Evolutionary conservation across 2,113 vertebrate species (phyloP).

Genomic region (Coryphaenoides rupestris): DNA sequence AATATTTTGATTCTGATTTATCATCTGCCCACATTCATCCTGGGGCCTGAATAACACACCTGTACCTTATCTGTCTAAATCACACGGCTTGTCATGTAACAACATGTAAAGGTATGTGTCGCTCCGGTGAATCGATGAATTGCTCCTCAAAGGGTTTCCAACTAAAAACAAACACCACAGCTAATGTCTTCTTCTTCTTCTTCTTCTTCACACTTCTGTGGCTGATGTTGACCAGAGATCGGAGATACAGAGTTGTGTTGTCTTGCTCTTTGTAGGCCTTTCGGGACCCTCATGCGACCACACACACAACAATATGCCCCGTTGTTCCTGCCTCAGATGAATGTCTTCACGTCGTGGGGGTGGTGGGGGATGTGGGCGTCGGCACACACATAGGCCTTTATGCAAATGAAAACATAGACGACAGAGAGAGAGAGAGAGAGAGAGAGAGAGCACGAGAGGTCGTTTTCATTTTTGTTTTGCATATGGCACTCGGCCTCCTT

Average conservation of each 20-base stretch:
- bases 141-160: too few species aligned
- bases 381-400: conserved; percentile 40
- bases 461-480: too few species aligned
- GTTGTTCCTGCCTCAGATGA: conserved; percentile 60
- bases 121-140: too few species aligned
- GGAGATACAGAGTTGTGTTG: conserved; percentile 17
- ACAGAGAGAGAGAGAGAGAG: conserved; percentile 2
- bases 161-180: too few species aligned
- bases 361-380: conserved; percentile 54
- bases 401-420: conserved; percentile 43
- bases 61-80: too few species aligned
- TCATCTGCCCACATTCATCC: too few species aligned
- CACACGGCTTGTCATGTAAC: too few species aligned
- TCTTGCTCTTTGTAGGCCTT: conserved; percentile 28
- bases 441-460: too few species aligned
- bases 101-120: too few species aligned
- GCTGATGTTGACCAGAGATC: conserved; percentile 28
- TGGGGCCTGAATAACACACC: too few species aligned
- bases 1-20: too few species aligned
- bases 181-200: too few species aligned
- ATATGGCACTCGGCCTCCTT: conserved; percentile 31
- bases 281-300: conserved; percentile 31
- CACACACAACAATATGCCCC: conserved; percentile 47
- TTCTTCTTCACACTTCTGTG: background rate
- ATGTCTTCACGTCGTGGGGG: conserved; percentile 54